Conservation (phyloP, 2,888 invertebrate genomes). For the Lordiphosa andalusiaca region DNA sequence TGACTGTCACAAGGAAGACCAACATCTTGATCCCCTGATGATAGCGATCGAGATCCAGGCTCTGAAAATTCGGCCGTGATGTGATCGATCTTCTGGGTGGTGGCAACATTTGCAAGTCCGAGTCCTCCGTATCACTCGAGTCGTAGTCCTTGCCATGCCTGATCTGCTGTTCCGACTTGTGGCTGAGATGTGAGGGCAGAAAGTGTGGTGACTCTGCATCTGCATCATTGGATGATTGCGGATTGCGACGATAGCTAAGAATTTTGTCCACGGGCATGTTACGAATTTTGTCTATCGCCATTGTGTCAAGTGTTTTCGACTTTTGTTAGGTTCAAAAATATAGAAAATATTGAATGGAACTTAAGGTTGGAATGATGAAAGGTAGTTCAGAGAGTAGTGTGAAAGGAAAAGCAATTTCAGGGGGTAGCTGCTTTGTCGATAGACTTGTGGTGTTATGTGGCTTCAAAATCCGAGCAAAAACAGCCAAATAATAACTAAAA, state of each 20-base stretch:
- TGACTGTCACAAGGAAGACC: constrained; percentile 9
- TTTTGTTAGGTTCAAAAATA: background rate
- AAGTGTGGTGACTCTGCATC: constrained; percentile 16
- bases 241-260: constrained; percentile 16
- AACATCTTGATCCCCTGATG: constrained; percentile 10
- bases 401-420: too few species aligned
- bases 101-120: constrained; percentile 21
- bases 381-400: background rate
- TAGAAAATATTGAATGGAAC: background rate
- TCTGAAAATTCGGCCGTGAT: constrained; percentile 11
- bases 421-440: too few species aligned
- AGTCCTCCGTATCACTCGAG: background rate
- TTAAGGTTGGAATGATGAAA: background rate
- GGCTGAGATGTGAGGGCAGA: constrained; percentile 16
- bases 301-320: background rate
- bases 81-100: constrained; percentile 30
- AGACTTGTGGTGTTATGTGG: too few species aligned
- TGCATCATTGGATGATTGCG: background rate
- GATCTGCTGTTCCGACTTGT: background rate
- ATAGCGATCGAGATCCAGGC: constrained; percentile 5
- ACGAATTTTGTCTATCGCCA: constrained; percentile 15
- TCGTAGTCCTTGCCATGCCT: constrained; percentile 2
- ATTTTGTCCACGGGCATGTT: constrained; percentile 22
- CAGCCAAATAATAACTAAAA: too few species aligned
- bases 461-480: too few species aligned